Evolutionary conservation across 2,113 vertebrate species (phyloP).

Genomic region (Bostrychus sinensis): DNA sequence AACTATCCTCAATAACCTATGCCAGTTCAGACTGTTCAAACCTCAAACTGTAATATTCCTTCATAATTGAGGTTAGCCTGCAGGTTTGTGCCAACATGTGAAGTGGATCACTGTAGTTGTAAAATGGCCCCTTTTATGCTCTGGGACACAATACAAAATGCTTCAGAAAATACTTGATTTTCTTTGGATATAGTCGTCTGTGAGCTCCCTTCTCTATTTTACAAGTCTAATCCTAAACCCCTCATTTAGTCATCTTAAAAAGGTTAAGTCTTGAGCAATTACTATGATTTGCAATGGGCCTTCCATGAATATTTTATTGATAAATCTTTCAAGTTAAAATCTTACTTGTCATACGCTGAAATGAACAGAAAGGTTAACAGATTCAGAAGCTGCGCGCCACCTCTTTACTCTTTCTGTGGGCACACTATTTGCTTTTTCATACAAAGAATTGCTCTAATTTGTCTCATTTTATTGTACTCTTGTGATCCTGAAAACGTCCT

Average conservation of each 20-base stretch:
- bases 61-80: too few species aligned
- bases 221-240: background rate
- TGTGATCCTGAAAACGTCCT: conserved; percentile 21
- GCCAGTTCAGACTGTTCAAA: too few species aligned
- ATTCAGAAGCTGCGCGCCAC: conserved; percentile 1
- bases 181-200: background rate
- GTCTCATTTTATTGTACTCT: conserved; percentile 9
- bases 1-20: too few species aligned
- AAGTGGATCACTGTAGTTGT: too few species aligned
- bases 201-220: conserved; percentile 1
- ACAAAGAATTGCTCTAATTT: conserved; percentile 4
- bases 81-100: too few species aligned
- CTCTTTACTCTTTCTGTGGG: background rate
- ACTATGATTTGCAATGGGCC: conserved; percentile 8
- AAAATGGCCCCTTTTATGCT: too few species aligned
- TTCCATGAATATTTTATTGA: conserved; percentile 16
- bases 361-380: conserved; percentile 12
- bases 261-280: conserved; percentile 17
- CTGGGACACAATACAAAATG: too few species aligned
- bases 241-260: conserved; percentile 3
- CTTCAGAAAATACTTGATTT: too few species aligned
- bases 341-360: background rate
- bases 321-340: conserved; percentile 20
- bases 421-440: conserved; percentile 1
- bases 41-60: too few species aligned